Percentiles rank a stretch among this genome's conserved stretches.
Evolutionary conservation across 1,140 invertebrate genomes (phyloP).

Genomic region (Camponotus vicinus): DNA sequence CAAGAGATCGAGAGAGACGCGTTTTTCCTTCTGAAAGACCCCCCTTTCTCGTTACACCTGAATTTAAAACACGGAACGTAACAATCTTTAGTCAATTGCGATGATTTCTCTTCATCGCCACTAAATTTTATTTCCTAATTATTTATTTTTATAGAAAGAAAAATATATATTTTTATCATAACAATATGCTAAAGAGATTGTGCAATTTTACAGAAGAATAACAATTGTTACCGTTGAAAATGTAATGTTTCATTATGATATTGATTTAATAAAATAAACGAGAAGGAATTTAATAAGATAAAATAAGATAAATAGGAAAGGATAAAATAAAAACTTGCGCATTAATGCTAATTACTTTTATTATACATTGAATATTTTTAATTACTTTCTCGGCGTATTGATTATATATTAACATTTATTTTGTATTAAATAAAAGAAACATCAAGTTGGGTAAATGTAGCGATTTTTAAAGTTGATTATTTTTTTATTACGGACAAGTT

Average conservation of each 20-base stretch:
- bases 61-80: neutral
- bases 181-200: neutral
- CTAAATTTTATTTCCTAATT: too few relatives aligned
- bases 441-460: neutral
- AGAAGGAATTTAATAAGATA: neutral
- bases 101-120: neutral
- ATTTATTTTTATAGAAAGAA: neutral
- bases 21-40: slow-evolving; percentile 60
- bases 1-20: slow-evolving; percentile 36
- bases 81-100: neutral
- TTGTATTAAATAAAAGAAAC: slow-evolving; percentile 4
- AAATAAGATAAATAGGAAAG: neutral
- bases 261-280: too few relatives aligned
- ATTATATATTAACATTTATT: neutral
- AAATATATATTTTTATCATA: too few relatives aligned
- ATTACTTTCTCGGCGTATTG: neutral
- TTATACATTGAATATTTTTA: neutral
- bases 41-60: slow-evolving; percentile 52
- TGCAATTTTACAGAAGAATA: neutral
- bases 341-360: neutral
- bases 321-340: neutral
- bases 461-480: neutral
- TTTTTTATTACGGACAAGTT: neutral
- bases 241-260: neutral
- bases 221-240: neutral